Percentiles rank a stretch among this genome's conserved stretches.
Evolutionary conservation across 2,113 vertebrate genomes (phyloP).

Genomic region (Spermophilus dauricus): DNA sequence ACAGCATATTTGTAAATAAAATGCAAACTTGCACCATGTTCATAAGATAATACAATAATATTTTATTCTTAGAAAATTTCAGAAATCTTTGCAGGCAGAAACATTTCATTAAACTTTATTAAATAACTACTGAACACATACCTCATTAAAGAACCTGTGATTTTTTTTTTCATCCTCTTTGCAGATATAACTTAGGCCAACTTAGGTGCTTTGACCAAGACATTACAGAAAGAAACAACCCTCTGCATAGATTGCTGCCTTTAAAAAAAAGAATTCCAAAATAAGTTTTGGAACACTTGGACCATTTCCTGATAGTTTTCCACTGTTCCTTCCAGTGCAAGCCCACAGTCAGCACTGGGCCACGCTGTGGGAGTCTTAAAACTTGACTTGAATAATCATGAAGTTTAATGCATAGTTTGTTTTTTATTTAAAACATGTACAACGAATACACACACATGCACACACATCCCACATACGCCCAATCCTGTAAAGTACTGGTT

Average conservation of each 20-base stretch:
- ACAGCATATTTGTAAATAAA: not conserved
- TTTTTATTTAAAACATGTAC: not conserved
- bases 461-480: not conserved
- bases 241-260: slow-evolving; percentile 51
- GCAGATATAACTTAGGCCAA: slow-evolving; percentile 30
- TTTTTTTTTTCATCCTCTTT: not conserved
- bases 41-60: not conserved
- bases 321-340: slow-evolving; percentile 75
- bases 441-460: not conserved
- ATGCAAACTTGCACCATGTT: not conserved
- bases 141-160: not conserved
- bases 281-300: slow-evolving; percentile 48
- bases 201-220: not conserved
- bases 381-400: slow-evolving; percentile 43
- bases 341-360: slow-evolving; percentile 15
- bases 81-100: not conserved
- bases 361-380: not conserved
- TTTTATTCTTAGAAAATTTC: not conserved
- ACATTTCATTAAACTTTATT: not conserved
- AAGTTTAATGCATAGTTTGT: not conserved
- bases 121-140: not conserved
- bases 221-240: slow-evolving; percentile 53
- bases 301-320: slow-evolving; percentile 74
- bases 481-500: not conserved
- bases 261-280: slow-evolving; percentile 63